phyloP scores from a whole-genome alignment of 1,140 invertebrate genomes.

The Drosophila jambulina region DNA sequence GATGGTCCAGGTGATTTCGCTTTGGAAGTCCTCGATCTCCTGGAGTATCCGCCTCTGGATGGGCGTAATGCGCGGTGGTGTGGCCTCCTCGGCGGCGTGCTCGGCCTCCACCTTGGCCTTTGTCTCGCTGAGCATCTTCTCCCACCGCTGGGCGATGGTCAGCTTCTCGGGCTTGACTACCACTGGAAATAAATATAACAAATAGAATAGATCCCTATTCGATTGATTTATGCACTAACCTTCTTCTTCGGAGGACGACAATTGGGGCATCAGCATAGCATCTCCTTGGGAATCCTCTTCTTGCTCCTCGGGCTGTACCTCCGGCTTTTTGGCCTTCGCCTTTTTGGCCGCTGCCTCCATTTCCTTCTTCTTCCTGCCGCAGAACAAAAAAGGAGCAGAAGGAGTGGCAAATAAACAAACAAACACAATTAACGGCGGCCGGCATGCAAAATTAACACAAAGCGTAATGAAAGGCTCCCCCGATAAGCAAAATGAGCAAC shows the following conservation, averaged over 20 bases:
- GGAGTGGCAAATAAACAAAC: constrained; percentile 60
- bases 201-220: background rate
- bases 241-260: constrained; percentile 74
- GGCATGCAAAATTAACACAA: constrained; percentile 78
- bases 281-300: constrained; percentile 30
- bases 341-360: constrained; percentile 62
- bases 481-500: constrained; percentile 82
- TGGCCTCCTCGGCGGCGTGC: constrained; percentile 62
- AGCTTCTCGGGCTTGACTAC: constrained; percentile 65
- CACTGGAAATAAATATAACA: constrained; percentile 19
- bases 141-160: constrained; percentile 77
- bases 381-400: constrained; percentile 12
- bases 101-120: constrained; percentile 73
- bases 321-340: constrained; percentile 44
- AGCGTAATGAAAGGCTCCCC: constrained; percentile 79
- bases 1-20: constrained; percentile 86
- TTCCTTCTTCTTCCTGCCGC: constrained; percentile 59
- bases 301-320: constrained; percentile 25
- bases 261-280: constrained; percentile 11
- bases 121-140: constrained; percentile 72
- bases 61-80: constrained; percentile 60
- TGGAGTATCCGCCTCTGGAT: constrained; percentile 66
- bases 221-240: constrained; percentile 43
- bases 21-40: constrained; percentile 71
- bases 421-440: constrained; percentile 73